Evolutionary conservation across 1,140 invertebrate species (phyloP).

Genomic region (Archegozetes longisetosus): DNA sequence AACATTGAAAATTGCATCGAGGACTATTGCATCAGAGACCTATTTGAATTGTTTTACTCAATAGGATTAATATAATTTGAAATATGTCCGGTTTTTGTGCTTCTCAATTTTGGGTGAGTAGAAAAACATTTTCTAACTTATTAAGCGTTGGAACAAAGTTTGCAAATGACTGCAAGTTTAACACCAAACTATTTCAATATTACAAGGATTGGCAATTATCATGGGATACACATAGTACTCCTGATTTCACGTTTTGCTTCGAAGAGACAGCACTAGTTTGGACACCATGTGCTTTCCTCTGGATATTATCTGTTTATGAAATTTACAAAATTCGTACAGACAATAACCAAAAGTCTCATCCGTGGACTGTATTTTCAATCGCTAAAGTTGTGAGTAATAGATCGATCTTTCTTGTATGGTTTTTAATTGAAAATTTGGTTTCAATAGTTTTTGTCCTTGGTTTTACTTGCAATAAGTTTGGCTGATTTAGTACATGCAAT

Average conservation of each 20-base stretch:
- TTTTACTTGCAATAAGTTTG: neutral
- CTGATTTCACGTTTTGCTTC: slow-evolving; percentile 71
- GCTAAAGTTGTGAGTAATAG: neutral
- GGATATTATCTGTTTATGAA: slow-evolving; percentile 33
- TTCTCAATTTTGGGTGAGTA: neutral
- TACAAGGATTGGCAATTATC: slow-evolving; percentile 43
- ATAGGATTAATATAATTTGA: too few species aligned
- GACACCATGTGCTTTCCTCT: slow-evolving; percentile 71
- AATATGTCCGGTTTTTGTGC: neutral
- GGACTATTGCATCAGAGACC: too few species aligned
- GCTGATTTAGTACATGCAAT: neutral
- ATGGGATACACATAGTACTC: slow-evolving; percentile 55
- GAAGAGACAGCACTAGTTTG: slow-evolving; percentile 71
- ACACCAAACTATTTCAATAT: too few species aligned
- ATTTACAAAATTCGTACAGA: neutral
- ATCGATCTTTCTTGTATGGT: too few species aligned
- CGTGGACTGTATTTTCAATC: neutral
- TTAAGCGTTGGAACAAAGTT: neutral
- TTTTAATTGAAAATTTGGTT: too few species aligned
- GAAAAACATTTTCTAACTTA: too few species aligned
- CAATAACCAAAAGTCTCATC: neutral
- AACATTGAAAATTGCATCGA: too few species aligned
- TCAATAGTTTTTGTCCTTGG: neutral
- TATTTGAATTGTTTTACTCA: too few species aligned
- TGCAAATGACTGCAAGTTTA: neutral